Evolutionary conservation across 2,113 vertebrate species (phyloP).

Genomic region (Anseranas semipalmata): DNA sequence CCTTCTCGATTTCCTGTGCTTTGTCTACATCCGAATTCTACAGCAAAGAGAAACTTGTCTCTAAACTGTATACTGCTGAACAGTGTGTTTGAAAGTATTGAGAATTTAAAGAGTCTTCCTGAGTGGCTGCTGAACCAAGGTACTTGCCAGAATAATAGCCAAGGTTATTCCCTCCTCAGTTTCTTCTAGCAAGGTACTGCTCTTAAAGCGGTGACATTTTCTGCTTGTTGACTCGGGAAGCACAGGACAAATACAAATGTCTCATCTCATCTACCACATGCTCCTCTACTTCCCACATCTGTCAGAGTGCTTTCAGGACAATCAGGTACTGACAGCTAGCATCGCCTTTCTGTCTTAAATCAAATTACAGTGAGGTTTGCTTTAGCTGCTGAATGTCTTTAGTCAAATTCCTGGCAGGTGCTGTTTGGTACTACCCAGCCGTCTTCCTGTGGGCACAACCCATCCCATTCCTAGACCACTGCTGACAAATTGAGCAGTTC

Average conservation of each 20-base stretch:
- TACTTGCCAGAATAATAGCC: not conserved
- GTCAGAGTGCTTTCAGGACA: not conserved
- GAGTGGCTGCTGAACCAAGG: not conserved
- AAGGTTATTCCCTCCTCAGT: not conserved
- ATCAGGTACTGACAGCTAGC: not conserved
- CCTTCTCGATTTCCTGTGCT: not conserved
- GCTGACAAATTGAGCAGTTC: not conserved
- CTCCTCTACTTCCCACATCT: not conserved
- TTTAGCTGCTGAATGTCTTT: not conserved
- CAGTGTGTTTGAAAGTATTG: not conserved
- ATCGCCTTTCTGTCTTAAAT: not conserved
- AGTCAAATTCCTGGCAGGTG: not conserved
- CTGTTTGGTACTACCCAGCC: not conserved
- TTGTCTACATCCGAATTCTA: not conserved
- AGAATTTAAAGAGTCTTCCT: not conserved
- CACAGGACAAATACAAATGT: not conserved
- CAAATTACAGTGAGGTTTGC: not conserved
- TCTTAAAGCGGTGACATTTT: not conserved
- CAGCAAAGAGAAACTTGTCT: not conserved
- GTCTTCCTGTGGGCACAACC: not conserved
- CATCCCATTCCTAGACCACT: rapidly evolving
- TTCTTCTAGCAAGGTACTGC: not conserved
- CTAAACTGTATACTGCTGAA: not conserved
- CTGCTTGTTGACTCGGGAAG: not conserved
- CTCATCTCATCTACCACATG: not conserved